Base-by-base conservation (phyloP, 1,140 invertebrate genomes). In the Danaus melanippus region DNA sequence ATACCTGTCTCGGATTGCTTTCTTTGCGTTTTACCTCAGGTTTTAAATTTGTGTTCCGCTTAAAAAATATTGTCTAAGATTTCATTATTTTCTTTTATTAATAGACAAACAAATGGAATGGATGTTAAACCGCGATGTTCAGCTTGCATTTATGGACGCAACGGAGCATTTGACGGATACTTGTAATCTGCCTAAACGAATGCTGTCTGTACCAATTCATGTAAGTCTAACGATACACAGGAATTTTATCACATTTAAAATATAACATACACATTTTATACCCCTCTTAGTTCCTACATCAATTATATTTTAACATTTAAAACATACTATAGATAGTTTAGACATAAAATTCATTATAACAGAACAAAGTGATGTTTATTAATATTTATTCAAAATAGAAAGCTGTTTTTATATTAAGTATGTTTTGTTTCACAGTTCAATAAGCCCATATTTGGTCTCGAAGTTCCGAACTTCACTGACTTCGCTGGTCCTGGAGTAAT, bases 401-500 rank as follows among this genome's bases (percentile, higher is more conserved):
- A 32, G 6, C 21, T 5, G 2, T 32, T 32, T 32, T 32, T 32
- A 32, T 32, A 32, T 7, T 32, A 7, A 32, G 21, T 32, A 46
- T 51, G n/a, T 43, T 71, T 70, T 78, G 60, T 87, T 88, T 44
- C 84, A 32, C 21, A 95, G 88, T 93, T 95, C 68, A 88, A 91
- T 66, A 82, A 91, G n/a, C 96, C 97, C 4, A 91, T 98, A 48
- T 98, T 97, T 79, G 97, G 96, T 12, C 89, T 91, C n/a, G 79
- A 87, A 46, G 88, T 93, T 58, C 95, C 96, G 0, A 95, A 94
- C 66, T 97, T 98, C 73, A 97, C 95, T 0, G 95, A 98, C 76
- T 98, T 98, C 75, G 96, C 97, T 66, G 96, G 96, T 5, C 96
- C 96, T 12, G 96, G 97, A 60, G 92, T 98, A 45, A 96, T 98